Base-by-base conservation (phyloP, 2,888 invertebrate species). In the Hemistola chrysoprasaria region DNA sequence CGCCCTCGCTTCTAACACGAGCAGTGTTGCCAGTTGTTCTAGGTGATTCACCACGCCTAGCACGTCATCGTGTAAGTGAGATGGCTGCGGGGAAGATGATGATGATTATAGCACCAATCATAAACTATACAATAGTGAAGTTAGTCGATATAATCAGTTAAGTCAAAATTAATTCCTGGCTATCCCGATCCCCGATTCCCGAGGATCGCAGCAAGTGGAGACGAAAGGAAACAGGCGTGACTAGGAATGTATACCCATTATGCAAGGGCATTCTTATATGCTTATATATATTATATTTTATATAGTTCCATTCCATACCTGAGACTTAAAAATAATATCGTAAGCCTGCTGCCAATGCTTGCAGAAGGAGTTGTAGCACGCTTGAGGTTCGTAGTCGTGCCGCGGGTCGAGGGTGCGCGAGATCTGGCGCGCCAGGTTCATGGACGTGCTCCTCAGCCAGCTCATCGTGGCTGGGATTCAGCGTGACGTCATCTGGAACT, bases 291-390 rank as follows among this genome's bases (percentile, higher is more conserved):
- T n/a, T n/a, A n/a, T n/a, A n/a, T n/a, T n/a, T n/a, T n/a, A n/a
- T n/a, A n/a, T n/a, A n/a, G n/a, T n/a, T n/a, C n/a, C n/a, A n/a
- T 4, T 22, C 65, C 34, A 9, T 68, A 93, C 94, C 86, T 93
- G 92, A 25, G 93, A 93, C 57, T 93, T 91, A 53, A 91, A 86
- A 59, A 97, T 96, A 43, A 97, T 96, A 55, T 96, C 95, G 63
- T 92, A 87, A 1, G 95, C 95, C 76, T 98, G 97, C 66, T 96
- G 95, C 97, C 98, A 98, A 76, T 98, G 98, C 74, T 95, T 95
- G 74, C 95, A 94, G 83, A 97, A 97, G 65, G 97, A 97, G 77
- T 95, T 96, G 71, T 95, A 96, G 79, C 97, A 97, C 4, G 97
- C 97, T 36, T 95, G 94, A 0, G 96, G 95, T 83, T 97, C 96